Evolutionary conservation across 2,888 invertebrate species (phyloP).

Genomic region (Tipula unca): DNA sequence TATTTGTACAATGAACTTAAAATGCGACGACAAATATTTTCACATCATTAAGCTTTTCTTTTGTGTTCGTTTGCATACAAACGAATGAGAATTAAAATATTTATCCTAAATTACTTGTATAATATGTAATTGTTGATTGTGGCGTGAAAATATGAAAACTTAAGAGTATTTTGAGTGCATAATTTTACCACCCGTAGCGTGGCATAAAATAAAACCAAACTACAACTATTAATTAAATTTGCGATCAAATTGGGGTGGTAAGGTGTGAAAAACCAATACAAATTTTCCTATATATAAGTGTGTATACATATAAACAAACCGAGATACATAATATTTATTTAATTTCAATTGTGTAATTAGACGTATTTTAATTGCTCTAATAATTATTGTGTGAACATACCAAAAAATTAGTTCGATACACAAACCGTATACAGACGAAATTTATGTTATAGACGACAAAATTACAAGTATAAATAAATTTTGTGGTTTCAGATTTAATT

Average conservation of each 20-base stretch:
- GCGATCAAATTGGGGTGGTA: no score
- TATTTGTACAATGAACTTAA: background rate
- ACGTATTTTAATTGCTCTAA: background rate
- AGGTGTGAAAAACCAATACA: background rate
- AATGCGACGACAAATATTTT: background rate
- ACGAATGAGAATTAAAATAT: background rate
- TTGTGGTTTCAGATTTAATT: background rate
- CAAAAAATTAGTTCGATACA: background rate
- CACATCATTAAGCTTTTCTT: background rate
- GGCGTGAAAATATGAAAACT: background rate
- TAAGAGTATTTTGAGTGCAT: no score
- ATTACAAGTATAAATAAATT: background rate
- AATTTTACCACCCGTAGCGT: no score
- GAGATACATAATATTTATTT: background rate
- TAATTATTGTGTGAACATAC: background rate
- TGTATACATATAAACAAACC: background rate
- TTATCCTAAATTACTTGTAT: background rate
- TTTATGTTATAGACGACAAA: background rate
- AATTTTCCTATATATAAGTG: background rate
- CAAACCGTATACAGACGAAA: background rate
- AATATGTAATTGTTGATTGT: background rate
- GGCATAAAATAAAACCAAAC: no score
- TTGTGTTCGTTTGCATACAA: background rate
- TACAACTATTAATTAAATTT: no score
- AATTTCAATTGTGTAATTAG: background rate